A percentile compares a stretch with the other conserved stretches of the same genome.
phyloP scores from a whole-genome alignment of 1,140 invertebrate species.

The Latrodectus geometricus region DNA sequence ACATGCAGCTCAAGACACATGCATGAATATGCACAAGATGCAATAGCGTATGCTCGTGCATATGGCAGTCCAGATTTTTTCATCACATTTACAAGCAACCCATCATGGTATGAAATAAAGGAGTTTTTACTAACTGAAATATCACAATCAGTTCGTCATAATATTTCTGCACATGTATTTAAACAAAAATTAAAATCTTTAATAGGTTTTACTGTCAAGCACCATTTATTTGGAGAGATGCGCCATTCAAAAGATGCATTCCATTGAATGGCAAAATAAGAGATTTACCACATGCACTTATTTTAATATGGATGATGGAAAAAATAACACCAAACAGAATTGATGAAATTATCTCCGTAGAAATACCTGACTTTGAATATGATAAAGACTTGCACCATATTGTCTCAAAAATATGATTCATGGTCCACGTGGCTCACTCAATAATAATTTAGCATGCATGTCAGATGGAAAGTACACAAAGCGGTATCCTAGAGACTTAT shows the following conservation, averaged over 20 bases:
- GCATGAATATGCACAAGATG: slow-evolving; percentile 64
- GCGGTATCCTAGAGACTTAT: too few species aligned
- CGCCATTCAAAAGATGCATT: too few species aligned
- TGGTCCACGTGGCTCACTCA: slow-evolving; percentile 62
- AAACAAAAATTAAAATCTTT: too few species aligned
- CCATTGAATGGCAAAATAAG: too few species aligned
- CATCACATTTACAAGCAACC: slow-evolving; percentile 22
- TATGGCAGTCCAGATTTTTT: slow-evolving; percentile 67
- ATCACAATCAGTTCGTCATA: slow-evolving; percentile 27
- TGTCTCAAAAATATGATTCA: slow-evolving; percentile 45
- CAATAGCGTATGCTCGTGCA: slow-evolving; percentile 65
- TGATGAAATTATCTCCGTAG: slow-evolving; percentile 66
- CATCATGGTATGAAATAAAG: slow-evolving; percentile 34
- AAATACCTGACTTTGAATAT: slow-evolving; percentile 85
- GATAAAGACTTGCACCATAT: slow-evolving; percentile 67
- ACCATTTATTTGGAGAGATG: too few species aligned
- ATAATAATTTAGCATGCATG: slow-evolving; percentile 61
- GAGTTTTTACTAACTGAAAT: slow-evolving; percentile 12
- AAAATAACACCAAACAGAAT: too few species aligned
- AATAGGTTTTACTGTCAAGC: too few species aligned
- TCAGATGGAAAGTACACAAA: too few species aligned
- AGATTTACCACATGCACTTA: too few species aligned
- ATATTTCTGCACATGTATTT: slow-evolving; percentile 46
- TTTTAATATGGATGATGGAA: too few species aligned
- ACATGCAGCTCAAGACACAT: slow-evolving; percentile 53